Evolutionary conservation across 2,113 vertebrate species (phyloP).

Genomic region (Melanerpes aurifrons): DNA sequence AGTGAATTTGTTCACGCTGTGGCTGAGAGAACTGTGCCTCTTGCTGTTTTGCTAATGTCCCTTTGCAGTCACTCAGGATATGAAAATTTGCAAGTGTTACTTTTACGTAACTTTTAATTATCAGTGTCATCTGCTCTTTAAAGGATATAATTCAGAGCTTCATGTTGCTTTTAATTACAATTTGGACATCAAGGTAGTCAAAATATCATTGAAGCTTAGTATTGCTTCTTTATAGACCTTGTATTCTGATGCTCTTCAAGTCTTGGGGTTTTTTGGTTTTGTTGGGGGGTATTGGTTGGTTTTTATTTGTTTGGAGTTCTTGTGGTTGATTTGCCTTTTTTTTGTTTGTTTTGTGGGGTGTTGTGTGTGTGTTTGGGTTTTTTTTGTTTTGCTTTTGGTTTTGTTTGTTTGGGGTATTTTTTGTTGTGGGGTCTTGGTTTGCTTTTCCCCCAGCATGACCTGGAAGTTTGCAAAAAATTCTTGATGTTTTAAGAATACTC

Average conservation of each 20-base stretch:
- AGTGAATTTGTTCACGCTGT: not conserved
- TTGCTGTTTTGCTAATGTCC: slow-evolving; percentile 50
- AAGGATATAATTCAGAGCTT: not conserved
- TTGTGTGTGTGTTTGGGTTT: no score
- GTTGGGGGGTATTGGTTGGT: no score
- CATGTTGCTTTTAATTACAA: not conserved
- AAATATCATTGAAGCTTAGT: not conserved
- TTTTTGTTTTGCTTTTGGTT: no score
- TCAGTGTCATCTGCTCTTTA: not conserved
- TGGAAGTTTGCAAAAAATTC: not conserved
- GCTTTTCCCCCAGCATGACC: rapidly evolving
- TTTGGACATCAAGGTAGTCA: not conserved
- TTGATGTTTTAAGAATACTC: not conserved
- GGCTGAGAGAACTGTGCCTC: not conserved
- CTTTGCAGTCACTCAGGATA: slow-evolving; percentile 29
- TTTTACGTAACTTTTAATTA: slow-evolving; percentile 37
- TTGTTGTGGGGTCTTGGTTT: no score
- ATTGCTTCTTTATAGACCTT: not conserved
- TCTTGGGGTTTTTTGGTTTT: not conserved
- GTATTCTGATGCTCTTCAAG: not conserved
- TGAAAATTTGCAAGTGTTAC: slow-evolving; percentile 4
- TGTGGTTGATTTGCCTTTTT: no score
- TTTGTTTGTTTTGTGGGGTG: no score
- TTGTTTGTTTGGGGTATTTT: not conserved
- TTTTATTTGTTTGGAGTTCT: no score